Conservation (phyloP, 2,797 vertebrate species). For the Poecilia wingei region DNA sequence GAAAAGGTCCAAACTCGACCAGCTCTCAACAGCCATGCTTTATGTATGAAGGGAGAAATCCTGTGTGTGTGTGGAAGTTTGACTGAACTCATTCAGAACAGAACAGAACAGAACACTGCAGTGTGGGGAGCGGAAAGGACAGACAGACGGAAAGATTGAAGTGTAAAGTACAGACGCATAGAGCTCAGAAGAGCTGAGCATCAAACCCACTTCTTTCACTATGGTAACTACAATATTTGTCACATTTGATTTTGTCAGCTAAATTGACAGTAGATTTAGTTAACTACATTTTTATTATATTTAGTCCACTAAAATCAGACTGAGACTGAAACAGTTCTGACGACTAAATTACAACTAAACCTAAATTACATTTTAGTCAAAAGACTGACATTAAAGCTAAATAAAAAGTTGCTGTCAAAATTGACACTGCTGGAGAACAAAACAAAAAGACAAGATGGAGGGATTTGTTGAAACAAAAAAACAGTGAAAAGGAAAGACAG, state of each 20-base stretch:
- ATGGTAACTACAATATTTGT: no score
- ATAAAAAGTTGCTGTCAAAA: not conserved
- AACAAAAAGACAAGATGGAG: conserved; percentile 6
- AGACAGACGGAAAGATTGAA: conserved; percentile 56
- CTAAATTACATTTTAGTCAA: no score
- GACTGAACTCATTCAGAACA: conserved; percentile 71
- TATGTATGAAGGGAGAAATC: conserved; percentile 75
- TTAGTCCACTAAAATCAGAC: no score
- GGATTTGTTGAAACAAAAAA: conserved; percentile 7
- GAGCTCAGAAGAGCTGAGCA: no score
- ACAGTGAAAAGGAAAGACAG: conserved; percentile 3
- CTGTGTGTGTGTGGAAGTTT: conserved; percentile 69
- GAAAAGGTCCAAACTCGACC: not conserved
- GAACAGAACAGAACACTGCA: conserved; percentile 63
- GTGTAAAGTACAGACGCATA: conserved; percentile 32
- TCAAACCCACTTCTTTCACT: no score
- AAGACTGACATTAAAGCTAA: no score
- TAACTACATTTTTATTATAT: no score
- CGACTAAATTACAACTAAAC: no score
- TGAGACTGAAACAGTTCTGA: no score
- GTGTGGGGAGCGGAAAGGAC: conserved; percentile 31
- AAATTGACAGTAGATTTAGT: no score
- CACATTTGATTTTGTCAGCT: no score
- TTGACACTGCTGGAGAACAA: conserved; percentile 1
- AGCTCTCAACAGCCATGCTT: conserved; percentile 46